Evolutionary conservation across 2,888 invertebrate species (phyloP), one percentile per base, ranked within the genome.

Genomic region (Leptopilina myrica): DNA sequence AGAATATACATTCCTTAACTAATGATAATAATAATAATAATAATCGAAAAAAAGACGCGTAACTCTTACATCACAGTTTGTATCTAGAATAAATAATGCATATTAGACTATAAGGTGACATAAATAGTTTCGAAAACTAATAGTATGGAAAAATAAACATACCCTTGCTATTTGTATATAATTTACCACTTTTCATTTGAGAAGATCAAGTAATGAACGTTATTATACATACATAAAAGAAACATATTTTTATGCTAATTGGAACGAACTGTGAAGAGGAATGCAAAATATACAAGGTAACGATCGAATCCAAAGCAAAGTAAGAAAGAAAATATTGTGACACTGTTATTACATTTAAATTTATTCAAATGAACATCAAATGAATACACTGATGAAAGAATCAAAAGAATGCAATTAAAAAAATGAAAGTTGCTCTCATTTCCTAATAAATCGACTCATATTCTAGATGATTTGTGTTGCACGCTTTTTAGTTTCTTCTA

Each of bases 231-330:
- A 33, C 33, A 66, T 15, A 46, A 40, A 40, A 4, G 15, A 11
- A 43, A 43, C 5, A 40, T 11, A 40, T 40, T 65, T 33, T 66
- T 40, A n/a, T 14, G 40, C 40, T 40, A 40, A 66, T 66, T 43
- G n/a, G 46, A 66, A 9, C 46, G 5, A 46, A 15, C 11, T 43
- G 11, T 66, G 66, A 66, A 43, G 46, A 66, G 66, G 66, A 43
- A 66, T 66, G 66, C 46, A 46, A 66, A 66, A 43, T 66, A 43
- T 66, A 43, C 66, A 66, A 66, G 64, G 64, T 66, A 66, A 66
- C 66, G 66, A 43, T 66, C 46, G 46, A 43, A 46, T 66, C 43
- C 66, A 43, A 66, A 66, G 40, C 12, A 43, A 43, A 33, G 33
- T 66, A 66, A 66, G 62, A 66, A 66, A 64, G 64, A 46, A 20